Conservation (phyloP, 2,113 vertebrate species). For the Microtus pennsylvanicus region DNA sequence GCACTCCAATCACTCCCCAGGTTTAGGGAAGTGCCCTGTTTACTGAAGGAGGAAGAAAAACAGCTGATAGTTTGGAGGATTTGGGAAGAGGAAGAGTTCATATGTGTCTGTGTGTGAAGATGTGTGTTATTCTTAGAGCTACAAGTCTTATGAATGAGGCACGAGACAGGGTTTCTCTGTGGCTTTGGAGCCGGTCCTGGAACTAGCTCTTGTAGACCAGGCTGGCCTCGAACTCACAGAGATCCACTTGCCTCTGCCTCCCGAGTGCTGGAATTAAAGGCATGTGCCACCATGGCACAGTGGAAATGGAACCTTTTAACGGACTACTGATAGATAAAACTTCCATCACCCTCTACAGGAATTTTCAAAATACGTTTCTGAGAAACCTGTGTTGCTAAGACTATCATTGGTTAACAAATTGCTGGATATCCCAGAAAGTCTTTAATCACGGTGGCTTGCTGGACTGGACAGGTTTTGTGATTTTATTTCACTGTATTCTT, state of each 20-base stretch:
- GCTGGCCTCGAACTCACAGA: no score
- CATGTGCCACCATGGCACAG: no score
- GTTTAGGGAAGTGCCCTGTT: background rate
- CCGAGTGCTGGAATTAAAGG: no score
- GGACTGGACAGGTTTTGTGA: background rate
- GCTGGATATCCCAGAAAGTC: background rate
- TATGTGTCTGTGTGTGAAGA: background rate
- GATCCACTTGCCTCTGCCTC: no score
- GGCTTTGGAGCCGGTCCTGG: no score
- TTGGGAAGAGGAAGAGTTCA: background rate
- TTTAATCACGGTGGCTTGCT: background rate
- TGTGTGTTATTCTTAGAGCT: background rate
- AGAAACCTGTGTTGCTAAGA: background rate
- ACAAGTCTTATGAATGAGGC: background rate
- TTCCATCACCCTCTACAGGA: background rate
- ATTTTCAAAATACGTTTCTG: background rate
- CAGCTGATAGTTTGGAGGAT: background rate
- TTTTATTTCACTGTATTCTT: slow-evolving; percentile 26
- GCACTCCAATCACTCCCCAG: background rate
- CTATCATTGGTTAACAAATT: background rate
- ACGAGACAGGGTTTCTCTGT: background rate
- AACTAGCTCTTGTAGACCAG: no score
- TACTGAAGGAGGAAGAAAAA: background rate
- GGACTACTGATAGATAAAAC: background rate
- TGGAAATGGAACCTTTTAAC: background rate